phyloP scores from a whole-genome alignment of 2,113 vertebrate species.

The Sander lucioperca region DNA sequence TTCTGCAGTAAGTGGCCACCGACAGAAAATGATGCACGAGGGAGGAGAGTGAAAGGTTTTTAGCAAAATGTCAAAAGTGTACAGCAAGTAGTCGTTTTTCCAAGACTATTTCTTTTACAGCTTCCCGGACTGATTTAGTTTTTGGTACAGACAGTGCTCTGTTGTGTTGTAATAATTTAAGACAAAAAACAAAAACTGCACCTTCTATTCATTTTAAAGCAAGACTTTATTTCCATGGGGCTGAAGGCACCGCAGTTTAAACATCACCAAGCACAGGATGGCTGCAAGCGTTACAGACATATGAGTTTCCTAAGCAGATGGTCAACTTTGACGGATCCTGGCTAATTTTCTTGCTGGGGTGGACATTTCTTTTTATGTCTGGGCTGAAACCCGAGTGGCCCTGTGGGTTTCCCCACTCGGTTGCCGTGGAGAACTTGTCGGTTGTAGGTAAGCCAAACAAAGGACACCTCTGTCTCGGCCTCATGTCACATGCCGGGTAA shows the following conservation, averaged over 20 bases:
- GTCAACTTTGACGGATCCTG: conserved; percentile 20
- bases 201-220: neutral
- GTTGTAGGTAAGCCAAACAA: conserved; percentile 71
- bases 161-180: neutral
- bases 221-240: neutral
- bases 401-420: conserved; percentile 48
- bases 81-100: conserved; percentile 4
- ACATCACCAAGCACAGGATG: neutral
- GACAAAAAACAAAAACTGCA: neutral
- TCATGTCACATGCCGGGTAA: conserved; percentile 69
- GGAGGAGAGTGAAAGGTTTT: neutral
- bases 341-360: conserved; percentile 65
- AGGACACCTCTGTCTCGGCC: conserved; percentile 75
- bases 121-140: neutral
- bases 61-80: conserved; percentile 12
- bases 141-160: neutral
- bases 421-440: conserved; percentile 53
- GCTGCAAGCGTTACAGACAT: conserved; percentile 41
- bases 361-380: conserved; percentile 76
- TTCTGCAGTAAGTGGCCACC: conserved; percentile 40
- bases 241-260: neutral
- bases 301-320: conserved; percentile 50
- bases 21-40: conserved; percentile 8
- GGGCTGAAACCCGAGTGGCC: conserved; percentile 62
- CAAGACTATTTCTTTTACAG: conserved; percentile 3